Evolutionary conservation across 2,113 vertebrate genomes (phyloP).

Genomic region (Poicephalus meyeri): DNA sequence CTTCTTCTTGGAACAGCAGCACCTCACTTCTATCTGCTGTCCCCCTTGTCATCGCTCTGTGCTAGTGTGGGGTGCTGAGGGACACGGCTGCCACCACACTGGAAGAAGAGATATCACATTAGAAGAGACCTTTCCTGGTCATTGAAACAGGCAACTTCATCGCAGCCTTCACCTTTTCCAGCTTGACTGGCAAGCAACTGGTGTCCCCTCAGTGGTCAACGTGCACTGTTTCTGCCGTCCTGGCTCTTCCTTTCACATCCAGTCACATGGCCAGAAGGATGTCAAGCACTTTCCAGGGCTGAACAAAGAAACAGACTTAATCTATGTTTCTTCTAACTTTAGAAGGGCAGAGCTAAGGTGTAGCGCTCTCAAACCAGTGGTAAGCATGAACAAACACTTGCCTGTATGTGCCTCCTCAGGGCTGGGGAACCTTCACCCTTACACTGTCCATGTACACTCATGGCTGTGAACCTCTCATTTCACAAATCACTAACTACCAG

Average conservation of each 20-base stretch:
- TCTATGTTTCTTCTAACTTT: not conserved
- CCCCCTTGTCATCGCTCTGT: accelerated
- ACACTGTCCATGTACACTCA: accelerated
- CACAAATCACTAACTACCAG: accelerated
- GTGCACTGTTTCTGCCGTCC: not conserved
- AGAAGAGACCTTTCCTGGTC: not conserved
- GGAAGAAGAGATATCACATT: accelerated
- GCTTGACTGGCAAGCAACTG: not conserved
- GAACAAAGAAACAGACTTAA: not conserved
- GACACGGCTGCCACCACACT: accelerated
- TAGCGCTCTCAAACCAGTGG: accelerated
- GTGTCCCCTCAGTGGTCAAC: accelerated
- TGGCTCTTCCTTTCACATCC: accelerated
- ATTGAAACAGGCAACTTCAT: accelerated
- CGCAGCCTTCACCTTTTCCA: not conserved
- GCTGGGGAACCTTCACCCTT: not conserved
- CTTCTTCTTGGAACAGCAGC: not conserved
- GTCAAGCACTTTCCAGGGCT: not conserved
- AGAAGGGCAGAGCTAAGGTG: not conserved
- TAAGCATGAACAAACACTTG: accelerated
- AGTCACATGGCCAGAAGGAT: not conserved
- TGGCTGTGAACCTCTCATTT: not conserved
- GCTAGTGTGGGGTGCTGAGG: accelerated
- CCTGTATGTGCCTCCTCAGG: accelerated
- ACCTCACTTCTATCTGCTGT: accelerated